phyloP scores from a whole-genome alignment of 1,140 invertebrate genomes.

The Andrena cerasifolii region DNA sequence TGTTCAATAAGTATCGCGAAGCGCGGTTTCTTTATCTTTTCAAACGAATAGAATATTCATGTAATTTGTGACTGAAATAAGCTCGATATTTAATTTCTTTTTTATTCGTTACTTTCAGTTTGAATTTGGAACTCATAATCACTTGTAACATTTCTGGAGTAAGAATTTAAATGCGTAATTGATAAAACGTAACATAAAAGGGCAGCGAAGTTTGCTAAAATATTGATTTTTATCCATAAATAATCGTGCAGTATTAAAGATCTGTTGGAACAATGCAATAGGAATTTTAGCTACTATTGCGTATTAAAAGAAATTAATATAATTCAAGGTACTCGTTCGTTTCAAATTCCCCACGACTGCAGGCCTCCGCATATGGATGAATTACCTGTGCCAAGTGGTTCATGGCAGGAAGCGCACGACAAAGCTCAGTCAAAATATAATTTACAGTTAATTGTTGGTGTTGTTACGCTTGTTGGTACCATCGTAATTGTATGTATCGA shows the following conservation, averaged over 20 bases:
- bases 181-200: neutral
- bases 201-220: too few species aligned
- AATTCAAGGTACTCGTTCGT: constrained; percentile 58
- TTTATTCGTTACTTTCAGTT: neutral
- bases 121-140: neutral
- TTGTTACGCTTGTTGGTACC: constrained; percentile 83
- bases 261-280: neutral
- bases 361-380: constrained; percentile 86
- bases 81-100: neutral
- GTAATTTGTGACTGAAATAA: neutral
- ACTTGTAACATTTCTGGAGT: neutral
- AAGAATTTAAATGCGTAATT: neutral
- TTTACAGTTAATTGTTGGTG: constrained; percentile 84
- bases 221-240: neutral
- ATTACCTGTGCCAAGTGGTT: constrained; percentile 87
- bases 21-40: neutral
- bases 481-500: constrained; percentile 84
- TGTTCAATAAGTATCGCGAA: neutral
- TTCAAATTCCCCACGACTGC: constrained; percentile 70
- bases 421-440: constrained; percentile 88
- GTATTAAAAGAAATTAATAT: neutral
- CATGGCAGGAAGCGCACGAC: constrained; percentile 86
- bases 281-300: neutral
- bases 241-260: neutral
- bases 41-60: neutral